A percentile compares a stretch with the other conserved stretches of the same genome.
phyloP scores from a whole-genome alignment of 2,113 vertebrate species.

The Ramphastos sulfuratus region DNA sequence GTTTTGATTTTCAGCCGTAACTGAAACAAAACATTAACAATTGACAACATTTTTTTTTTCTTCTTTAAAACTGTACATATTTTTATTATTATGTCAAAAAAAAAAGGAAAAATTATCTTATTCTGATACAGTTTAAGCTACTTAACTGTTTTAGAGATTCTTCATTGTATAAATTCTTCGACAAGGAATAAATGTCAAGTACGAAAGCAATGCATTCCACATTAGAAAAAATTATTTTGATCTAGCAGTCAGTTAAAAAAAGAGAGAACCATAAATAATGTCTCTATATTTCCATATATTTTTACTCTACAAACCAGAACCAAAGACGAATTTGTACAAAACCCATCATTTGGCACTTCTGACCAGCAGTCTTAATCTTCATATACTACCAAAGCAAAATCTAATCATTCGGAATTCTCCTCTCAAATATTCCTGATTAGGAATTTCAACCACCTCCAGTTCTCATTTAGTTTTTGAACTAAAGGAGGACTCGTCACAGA shows the following conservation, averaged over 20 bases:
- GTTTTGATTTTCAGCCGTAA: neutral
- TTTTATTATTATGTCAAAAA: neutral
- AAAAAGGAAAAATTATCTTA: neutral
- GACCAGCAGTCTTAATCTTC: neutral
- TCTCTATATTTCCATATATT: neutral
- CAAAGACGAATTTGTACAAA: neutral
- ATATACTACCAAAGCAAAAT: neutral
- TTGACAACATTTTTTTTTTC: neutral
- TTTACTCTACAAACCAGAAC: neutral
- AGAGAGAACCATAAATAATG: neutral
- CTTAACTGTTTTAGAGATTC: neutral
- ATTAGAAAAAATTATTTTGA: neutral
- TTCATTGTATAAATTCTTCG: neutral
- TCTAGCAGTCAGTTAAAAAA: neutral
- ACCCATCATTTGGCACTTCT: neutral
- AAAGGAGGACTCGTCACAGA: constrained; percentile 1
- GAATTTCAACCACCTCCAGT: neutral
- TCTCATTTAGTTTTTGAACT: constrained; percentile 37
- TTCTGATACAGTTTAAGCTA: neutral
- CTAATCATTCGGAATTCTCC: neutral
- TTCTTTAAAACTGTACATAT: neutral
- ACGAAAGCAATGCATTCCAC: neutral
- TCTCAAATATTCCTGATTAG: neutral
- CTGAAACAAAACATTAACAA: neutral
- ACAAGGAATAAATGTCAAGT: neutral